Base-by-base conservation (phyloP, 1,140 invertebrate genomes). In the Halesus radiatus region DNA sequence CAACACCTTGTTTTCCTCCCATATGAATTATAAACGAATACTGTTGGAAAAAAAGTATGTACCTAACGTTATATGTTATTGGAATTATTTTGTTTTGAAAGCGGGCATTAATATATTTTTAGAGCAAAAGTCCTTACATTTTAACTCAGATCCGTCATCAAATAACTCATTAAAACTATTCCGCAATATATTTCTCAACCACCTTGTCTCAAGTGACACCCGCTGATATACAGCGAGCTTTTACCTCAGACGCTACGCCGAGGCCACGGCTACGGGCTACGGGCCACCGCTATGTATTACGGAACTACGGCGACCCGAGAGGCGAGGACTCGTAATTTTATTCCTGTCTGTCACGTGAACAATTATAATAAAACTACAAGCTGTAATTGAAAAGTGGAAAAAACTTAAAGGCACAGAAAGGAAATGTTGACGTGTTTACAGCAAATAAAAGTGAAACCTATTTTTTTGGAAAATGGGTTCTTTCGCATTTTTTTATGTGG, bases 321-420 rank as follows among this genome's bases (percentile, higher is more conserved):
- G 37, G 37, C 62, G 13, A 10, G 32, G 62, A 64, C 62, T 29
- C 16, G 62, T 64, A 64, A 32, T 64, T 64, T 64, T 29, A 22
- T 64, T 64, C 62, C 26, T 3, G 16, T 16, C 62, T 64, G 62
- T 64, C 26, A 32, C 26, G 26, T 29, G 26, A 32, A 32, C 26
- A 26, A 32, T 64, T 32, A 64, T 32, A 64, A 64, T 64, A 32
- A 64, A 64, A 64, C 62, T 64, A 64, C 26, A 8, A 20, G 56
- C 56, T 23, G 18, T 23, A 60, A 60, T 23, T 60, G 56, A 23
- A 60, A 60, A 60, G 18, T 22, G 56, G 15, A 7, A 22, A 23
- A 60, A 23, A 60, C n/a, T 58, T 60, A 10, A 60, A 22, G 18
- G 2, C 15, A 23, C 56, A 7, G 15, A 7, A 60, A 60, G 18